These are phyloP conservation scores for Noctua fimbriata DNA, from an alignment of 2,888 invertebrate genomes.

Conservation along the genomic window DNA sequence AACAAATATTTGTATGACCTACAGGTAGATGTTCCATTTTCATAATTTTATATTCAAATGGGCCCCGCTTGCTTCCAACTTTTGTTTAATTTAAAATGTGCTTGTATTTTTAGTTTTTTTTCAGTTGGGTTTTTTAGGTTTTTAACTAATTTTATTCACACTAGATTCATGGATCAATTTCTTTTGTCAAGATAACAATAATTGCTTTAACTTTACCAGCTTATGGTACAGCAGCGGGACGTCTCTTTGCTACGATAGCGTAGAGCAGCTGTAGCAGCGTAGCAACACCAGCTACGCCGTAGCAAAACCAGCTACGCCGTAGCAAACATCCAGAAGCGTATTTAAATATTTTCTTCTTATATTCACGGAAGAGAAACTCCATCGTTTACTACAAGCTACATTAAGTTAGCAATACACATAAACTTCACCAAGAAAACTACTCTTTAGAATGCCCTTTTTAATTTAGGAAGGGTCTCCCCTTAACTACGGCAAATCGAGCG, in stretches of 20 bases:
- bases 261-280: background rate
- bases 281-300: background rate
- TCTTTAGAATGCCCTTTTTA: constrained; percentile 22
- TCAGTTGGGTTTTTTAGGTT: no score
- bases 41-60: no score
- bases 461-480: constrained; percentile 54
- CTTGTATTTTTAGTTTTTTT: no score
- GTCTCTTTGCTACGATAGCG: background rate
- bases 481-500: constrained; percentile 66
- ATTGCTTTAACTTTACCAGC: background rate
- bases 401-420: constrained; percentile 23
- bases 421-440: constrained; percentile 20
- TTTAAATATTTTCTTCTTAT: no score
- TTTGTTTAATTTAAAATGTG: no score
- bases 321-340: background rate
- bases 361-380: background rate
- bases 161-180: background rate
- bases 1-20: background rate
- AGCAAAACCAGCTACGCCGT: background rate
- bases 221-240: background rate
- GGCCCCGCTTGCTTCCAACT: no score
- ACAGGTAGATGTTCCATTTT: no score
- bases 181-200: background rate
- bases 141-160: no score
- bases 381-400: background rate